Conservation (phyloP, 2,797 vertebrate species). For the Buceros bicornis region DNA sequence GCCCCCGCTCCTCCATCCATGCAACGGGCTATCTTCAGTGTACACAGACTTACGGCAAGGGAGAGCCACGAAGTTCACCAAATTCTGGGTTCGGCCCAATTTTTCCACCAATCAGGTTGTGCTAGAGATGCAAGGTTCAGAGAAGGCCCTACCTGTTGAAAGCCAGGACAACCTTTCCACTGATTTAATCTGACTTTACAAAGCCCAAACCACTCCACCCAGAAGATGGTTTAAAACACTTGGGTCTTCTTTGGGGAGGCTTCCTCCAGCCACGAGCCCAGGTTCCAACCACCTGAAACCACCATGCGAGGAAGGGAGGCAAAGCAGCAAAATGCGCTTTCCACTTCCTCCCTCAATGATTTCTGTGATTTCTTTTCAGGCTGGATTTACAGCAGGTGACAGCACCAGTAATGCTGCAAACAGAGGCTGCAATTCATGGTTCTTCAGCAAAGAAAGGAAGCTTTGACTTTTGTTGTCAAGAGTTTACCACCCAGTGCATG, state of each 20-base stretch:
- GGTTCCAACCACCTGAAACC: neutral
- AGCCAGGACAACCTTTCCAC: neutral
- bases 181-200: neutral
- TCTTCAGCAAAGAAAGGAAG: slow-evolving; percentile 33
- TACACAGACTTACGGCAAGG: neutral
- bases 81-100: neutral
- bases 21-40: neutral
- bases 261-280: neutral
- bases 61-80: neutral
- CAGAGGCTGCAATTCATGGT: slow-evolving; percentile 11
- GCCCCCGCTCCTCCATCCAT: accelerated
- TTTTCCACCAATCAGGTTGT: neutral
- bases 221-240: neutral
- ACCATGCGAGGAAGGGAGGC: neutral
- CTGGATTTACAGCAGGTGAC: slow-evolving; percentile 37
- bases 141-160: neutral
- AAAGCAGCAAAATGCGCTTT: neutral
- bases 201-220: neutral
- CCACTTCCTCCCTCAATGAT: accelerated
- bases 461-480: slow-evolving; percentile 17
- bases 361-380: neutral
- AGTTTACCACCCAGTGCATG: slow-evolving; percentile 29
- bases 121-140: neutral
- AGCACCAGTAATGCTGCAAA: neutral
- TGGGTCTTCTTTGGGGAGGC: neutral